Evolutionary conservation across 2,797 vertebrate species (phyloP), one percentile per base, ranked within the genome.

Genomic region (Lacerta bilineata): DNA sequence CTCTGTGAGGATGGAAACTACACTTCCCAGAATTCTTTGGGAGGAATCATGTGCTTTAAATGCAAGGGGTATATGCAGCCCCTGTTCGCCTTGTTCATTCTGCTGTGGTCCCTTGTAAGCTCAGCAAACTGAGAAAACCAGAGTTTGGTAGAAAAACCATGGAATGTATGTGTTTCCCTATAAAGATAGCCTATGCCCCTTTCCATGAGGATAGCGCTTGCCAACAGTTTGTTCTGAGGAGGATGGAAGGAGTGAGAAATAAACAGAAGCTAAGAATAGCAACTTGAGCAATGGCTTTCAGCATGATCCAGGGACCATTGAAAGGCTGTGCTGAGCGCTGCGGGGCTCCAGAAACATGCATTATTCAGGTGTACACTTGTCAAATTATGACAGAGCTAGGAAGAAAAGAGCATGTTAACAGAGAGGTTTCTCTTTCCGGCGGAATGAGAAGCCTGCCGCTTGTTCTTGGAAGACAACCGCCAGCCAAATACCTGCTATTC

Each of bases 241-340:
- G 88, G 61, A 9, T 83, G 79, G 82, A 75, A 46, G 90, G 1
- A 23, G 79, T 79, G 94, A 93, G 90, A 95, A 94, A 89, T 36
- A 87, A 92, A 86, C 87, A 87, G 78, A 85, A 91, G 90, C 88
- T 91, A 89, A 93, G 90, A 79, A 59, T 81, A 90, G 87, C 59
- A 0, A 9, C 72, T 84, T 84, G 68, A 92, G 85, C 83, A 36
- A 90, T 29, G 39, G 10, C 10, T 75, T 0, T 0, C 64, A 88
- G 90, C 90, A 29, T 33, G 90, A 71, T 46, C 27, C n/a, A n/a
- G 1, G 78, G 68, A 69, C 59, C 36, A 50, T 9, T 29, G 64
- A 77, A 81, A 66, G 50, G 66, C 6, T 15, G 82, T 59, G 8
- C n/a, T 36, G 75, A 68, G 36, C 23, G 4, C 27, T 55, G 33